Conservation (phyloP, 2,797 vertebrate genomes). For the Gobionotothen gibberifrons region DNA sequence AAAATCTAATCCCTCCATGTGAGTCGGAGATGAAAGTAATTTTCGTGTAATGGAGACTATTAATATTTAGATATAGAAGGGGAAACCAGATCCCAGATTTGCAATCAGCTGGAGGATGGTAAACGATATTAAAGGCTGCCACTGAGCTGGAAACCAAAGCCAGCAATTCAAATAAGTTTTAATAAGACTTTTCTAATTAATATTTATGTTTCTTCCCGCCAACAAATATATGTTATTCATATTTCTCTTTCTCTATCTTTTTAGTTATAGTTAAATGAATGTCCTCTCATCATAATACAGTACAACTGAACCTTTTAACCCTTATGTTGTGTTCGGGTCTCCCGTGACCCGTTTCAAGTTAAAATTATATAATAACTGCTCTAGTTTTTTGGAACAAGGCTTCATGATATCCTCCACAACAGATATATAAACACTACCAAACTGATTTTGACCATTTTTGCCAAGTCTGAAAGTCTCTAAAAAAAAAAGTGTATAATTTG, state of each 20-base stretch:
- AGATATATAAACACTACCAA: no score
- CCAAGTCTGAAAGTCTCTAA: no score
- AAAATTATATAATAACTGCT: no score
- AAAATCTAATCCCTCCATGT: constrained; percentile 80
- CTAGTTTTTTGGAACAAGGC: no score
- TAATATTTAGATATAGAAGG: constrained; percentile 82
- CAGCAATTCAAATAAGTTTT: constrained; percentile 63
- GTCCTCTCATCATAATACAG: no score
- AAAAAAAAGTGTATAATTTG: no score
- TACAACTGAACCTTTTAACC: no score
- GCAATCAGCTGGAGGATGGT: constrained; percentile 73
- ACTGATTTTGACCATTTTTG: no score
- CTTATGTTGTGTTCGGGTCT: no score
- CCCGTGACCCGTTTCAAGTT: no score
- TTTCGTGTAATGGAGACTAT: constrained; percentile 84
- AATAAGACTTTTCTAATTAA: constrained; percentile 39
- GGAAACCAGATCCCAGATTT: constrained; percentile 73
- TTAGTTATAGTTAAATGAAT: background rate
- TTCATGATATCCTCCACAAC: no score
- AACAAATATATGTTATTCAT: constrained; percentile 29
- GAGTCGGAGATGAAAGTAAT: constrained; percentile 82
- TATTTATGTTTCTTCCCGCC: constrained; percentile 23
- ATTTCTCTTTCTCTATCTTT: constrained; percentile 1
- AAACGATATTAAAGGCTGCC: constrained; percentile 69
- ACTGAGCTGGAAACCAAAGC: constrained; percentile 60